phyloP scores from a whole-genome alignment of 2,888 invertebrate species.

The Sphaerophoria rueppellii region DNA sequence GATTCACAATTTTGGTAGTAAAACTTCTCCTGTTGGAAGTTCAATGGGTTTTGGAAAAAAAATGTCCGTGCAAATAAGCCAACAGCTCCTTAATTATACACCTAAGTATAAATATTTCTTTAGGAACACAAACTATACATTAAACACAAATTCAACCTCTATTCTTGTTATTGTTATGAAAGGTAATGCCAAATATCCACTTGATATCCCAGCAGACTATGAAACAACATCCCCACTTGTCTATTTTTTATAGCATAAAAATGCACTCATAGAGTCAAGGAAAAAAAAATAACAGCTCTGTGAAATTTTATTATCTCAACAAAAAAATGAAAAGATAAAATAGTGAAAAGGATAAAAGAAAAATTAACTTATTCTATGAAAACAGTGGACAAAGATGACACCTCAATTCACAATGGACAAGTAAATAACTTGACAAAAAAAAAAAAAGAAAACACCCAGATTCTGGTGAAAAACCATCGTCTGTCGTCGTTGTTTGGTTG shows the following conservation, averaged over 20 bases:
- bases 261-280: conserved; percentile 47
- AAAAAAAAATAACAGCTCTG: background rate
- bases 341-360: conserved; percentile 33
- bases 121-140: background rate
- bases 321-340: background rate
- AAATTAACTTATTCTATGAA: conserved; percentile 44
- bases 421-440: conserved; percentile 12
- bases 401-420: conserved; percentile 53
- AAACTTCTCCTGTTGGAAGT: too few relatives aligned
- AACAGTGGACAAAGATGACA: conserved; percentile 59
- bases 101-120: too few relatives aligned
- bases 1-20: too few relatives aligned
- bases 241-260: conserved; percentile 31
- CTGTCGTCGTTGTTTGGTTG: background rate
- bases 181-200: conserved; percentile 49
- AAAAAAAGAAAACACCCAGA: background rate
- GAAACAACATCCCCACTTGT: conserved; percentile 1
- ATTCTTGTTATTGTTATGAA: conserved; percentile 18
- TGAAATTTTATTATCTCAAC: too few relatives aligned
- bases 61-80: too few relatives aligned
- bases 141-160: conserved; percentile 9
- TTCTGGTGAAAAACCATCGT: background rate
- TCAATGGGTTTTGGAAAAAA: too few relatives aligned
- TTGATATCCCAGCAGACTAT: conserved; percentile 44
- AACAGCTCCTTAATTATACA: too few relatives aligned